These are phyloP conservation scores for Pangasianodon hypophthalmus DNA, from an alignment of 2,113 vertebrate species.

Conservation along the genomic window DNA sequence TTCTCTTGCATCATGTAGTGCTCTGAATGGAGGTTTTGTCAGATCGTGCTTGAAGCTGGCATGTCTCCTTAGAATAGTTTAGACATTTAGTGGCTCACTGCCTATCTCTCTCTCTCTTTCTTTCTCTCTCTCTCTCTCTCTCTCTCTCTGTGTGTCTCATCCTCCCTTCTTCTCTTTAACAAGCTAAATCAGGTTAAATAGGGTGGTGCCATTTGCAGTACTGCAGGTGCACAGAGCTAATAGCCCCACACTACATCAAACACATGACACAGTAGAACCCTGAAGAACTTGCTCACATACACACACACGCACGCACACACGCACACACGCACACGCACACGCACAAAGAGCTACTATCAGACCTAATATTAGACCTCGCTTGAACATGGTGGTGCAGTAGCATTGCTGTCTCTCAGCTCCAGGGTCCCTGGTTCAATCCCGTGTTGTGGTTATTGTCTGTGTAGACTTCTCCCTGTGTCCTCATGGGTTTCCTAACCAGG, in stretches of 20 bases:
- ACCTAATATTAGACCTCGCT: background rate
- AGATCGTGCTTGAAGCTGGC: conserved; percentile 7
- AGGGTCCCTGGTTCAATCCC: background rate
- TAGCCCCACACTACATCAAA: background rate
- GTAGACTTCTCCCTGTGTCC: background rate
- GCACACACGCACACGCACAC: background rate
- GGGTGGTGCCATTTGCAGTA: background rate
- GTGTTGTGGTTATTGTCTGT: background rate
- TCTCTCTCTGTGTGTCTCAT: conserved; percentile 28
- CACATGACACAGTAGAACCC: background rate
- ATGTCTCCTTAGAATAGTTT: background rate
- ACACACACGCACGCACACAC: background rate
- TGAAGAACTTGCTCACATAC: background rate
- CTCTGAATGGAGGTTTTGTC: conserved; percentile 22
- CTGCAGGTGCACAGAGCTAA: background rate
- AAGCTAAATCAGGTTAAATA: conserved; percentile 61
- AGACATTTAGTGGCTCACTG: background rate
- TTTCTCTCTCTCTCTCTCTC: conserved; percentile 33
- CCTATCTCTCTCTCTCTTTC: background rate
- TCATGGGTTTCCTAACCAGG: background rate
- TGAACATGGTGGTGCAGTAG: background rate
- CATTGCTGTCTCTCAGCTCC: background rate
- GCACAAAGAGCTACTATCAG: background rate
- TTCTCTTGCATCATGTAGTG: background rate
- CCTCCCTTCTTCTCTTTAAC: conserved; percentile 50